Evolutionary conservation across 1,140 invertebrate species (phyloP), one percentile per base, ranked within the genome.

Genomic region (Drosophila funebris): DNA sequence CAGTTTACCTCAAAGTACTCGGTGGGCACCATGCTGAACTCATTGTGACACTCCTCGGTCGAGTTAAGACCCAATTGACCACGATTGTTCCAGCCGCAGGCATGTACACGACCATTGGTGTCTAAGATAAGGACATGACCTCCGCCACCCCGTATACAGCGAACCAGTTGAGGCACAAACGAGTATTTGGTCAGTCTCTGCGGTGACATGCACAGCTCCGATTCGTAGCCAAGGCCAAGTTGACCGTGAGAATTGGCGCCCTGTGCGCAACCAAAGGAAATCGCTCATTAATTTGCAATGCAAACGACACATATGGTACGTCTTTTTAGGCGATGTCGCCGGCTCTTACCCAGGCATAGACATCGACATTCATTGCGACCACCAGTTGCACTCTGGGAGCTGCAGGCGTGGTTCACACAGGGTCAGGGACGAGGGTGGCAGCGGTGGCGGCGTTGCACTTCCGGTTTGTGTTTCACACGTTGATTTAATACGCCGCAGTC

Each of bases 161-260:
- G 92, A 29, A 96, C 93, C 36, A 93, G 83, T 41, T 91, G 83
- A 11, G 92, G 78, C 43, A 89, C 75, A 31, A 94, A 87, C 8
- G 92, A 88, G 66, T 94, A 90, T 84, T 93, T 91, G 14, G 90
- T 70, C 46, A 95, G 89, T 88, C 93, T 90, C 69, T 92, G 92
- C 9, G 95, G 95, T 68, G 92, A 92, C 46, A 94, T 84, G 58
- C 95, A 93, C 92, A 95, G 93, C 90, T 97, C 96, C 64, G 94
- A 94, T 74, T 93, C 92, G 63, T 92, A 91, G 62, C 94, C 95
- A 83, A 95, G 93, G 58, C 95, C 95, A 27, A 97, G 92, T 92
- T 97, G 96, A 41, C 96, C 96, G 91, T 96, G 95, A 73, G 96
- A 96, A 92, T 97, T 97, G 58, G 96, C 96, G 82, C 96, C 96